Base-by-base conservation (phyloP, 2,797 vertebrate species). In the Cyprinodon diabolis region DNA sequence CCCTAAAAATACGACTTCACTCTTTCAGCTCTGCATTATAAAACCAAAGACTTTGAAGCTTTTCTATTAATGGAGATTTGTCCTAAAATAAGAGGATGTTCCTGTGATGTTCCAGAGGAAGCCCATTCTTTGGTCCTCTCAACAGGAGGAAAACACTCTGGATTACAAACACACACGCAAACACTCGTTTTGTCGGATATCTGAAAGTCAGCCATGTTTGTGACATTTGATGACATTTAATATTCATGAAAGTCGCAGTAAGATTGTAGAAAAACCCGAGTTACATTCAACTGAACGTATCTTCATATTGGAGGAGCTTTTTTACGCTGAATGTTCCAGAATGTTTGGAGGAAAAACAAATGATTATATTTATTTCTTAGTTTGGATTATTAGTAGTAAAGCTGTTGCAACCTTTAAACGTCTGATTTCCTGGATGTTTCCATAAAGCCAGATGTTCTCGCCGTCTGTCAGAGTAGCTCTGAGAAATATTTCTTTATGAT, bases 141-240 rank as follows among this genome's bases (percentile, higher is more conserved):
- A 65, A 17, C 57, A 62, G 17, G 1, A 62, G 19, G 6, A 6
- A 54, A 54, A 54, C 5, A 8, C 7, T 55, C 10, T 23, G 11
- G n/a, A 6, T 13, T 25, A 68, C 58, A 55, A 37, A 67, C 72
- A 66, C 49, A 73, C 57, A 62, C 68, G 47, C 43, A 43, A 58
- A 69, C 69, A 67, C 65, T 56, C 52, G 21, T 66, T 15, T 30
- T 11, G 51, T 55, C 66, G 66, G 55, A 13, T n/a, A 15, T 66
- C 45, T 78, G 37, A 78, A 66, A 76, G 90, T 77, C 90, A 90
- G 69, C 75, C 66, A 60, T 86, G 78, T 88, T 85, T 78, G 81
- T 82, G 79, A 76, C 87, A 92, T 92, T 84, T 82, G 79, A 74
- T 76, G 74, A 71, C 80, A 92, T 92, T 86, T 88, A 89, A 90